Conservation (phyloP, 2,888 invertebrate species). For the Ormyrus nitidulus region DNA sequence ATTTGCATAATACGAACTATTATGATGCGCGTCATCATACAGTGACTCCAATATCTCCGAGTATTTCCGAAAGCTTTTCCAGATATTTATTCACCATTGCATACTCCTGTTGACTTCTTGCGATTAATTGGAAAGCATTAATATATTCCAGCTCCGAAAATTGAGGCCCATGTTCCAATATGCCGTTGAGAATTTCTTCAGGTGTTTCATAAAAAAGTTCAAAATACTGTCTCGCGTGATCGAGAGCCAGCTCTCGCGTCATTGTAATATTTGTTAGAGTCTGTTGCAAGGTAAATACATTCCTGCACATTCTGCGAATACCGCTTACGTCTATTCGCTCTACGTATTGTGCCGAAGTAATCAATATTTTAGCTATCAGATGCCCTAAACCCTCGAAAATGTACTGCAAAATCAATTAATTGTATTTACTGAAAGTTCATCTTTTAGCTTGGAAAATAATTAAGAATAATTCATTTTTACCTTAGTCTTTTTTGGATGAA, state of each 20-base stretch:
- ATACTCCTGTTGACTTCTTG: constrained; percentile 65
- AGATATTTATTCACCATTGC: constrained; percentile 81
- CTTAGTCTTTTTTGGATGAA: constrained; percentile 87
- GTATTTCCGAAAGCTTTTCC: constrained; percentile 88
- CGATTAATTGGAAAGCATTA: constrained; percentile 78
- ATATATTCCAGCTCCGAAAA: constrained; percentile 86
- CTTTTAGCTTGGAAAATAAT: not conserved
- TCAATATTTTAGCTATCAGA: constrained; percentile 86
- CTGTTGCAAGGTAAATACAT: constrained; percentile 90
- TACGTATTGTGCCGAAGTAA: constrained; percentile 87
- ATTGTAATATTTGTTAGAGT: constrained; percentile 90
- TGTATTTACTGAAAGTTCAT: not conserved
- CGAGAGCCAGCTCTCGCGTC: constrained; percentile 88
- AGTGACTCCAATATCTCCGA: constrained; percentile 89
- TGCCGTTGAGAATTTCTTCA: constrained; percentile 87
- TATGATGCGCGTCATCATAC: constrained; percentile 58
- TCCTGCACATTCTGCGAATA: constrained; percentile 90
- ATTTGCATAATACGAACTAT: not conserved
- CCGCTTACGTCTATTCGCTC: constrained; percentile 88
- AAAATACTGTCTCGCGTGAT: constrained; percentile 92
- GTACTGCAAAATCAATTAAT: constrained; percentile 79
- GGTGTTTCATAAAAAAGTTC: constrained; percentile 89
- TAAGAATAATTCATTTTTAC: constrained; percentile 73
- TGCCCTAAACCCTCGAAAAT: constrained; percentile 93
- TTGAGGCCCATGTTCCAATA: constrained; percentile 91